Conservation (phyloP, 2,797 vertebrate genomes). For the Peromyscus nudipes region DNA sequence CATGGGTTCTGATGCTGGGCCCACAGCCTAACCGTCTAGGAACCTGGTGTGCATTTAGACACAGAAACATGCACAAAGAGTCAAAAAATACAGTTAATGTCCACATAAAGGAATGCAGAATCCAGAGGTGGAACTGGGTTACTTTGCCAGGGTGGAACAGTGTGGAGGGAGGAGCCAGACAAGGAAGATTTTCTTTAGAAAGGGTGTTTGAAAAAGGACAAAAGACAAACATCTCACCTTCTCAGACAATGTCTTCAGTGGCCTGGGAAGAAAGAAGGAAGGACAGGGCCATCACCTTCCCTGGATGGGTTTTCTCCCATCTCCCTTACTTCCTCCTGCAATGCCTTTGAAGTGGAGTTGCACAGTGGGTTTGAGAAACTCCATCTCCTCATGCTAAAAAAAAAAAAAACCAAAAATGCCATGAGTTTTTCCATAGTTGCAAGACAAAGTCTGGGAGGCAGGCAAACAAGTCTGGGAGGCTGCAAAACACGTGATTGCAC, state of each 20-base stretch:
- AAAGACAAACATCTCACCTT: neutral
- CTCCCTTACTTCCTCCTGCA: neutral
- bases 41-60: neutral
- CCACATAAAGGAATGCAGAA: neutral
- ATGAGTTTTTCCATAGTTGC: neutral
- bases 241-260: neutral
- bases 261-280: neutral
- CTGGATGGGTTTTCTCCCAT: neutral
- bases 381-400: neutral
- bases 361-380: neutral
- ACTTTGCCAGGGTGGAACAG: neutral
- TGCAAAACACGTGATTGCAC: fast-evolving
- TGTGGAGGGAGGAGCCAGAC: fast-evolving
- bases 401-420: neutral
- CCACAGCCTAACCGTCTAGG: neutral
- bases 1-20: neutral
- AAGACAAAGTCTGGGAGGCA: neutral
- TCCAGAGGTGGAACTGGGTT: neutral
- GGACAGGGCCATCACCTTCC: neutral
- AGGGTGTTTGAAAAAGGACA: neutral
- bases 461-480: neutral
- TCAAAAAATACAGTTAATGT: neutral
- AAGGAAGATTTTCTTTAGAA: neutral
- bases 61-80: neutral
- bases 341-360: neutral